phyloP scores from a whole-genome alignment of 2,797 vertebrate species.

The Etheostoma perlongum region DNA sequence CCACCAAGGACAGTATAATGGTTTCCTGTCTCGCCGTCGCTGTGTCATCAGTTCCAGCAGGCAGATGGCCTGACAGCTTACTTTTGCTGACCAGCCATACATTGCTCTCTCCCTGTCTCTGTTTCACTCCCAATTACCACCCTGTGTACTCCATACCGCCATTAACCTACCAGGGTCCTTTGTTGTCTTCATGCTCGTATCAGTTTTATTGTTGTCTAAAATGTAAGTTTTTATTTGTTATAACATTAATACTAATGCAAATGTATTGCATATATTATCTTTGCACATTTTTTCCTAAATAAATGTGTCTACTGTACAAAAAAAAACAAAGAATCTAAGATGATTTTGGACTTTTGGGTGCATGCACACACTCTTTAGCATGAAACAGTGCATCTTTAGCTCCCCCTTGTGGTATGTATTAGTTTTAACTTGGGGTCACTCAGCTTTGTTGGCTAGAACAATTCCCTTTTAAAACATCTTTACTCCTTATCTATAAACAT shows the following conservation, averaged over 20 bases:
- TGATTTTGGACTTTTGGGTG: not conserved
- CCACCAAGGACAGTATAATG: constrained; percentile 76
- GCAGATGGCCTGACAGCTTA: constrained; percentile 65
- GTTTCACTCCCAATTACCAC: constrained; percentile 33
- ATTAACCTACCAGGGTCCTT: constrained; percentile 39
- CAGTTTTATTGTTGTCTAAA: not conserved
- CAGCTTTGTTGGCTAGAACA: not conserved
- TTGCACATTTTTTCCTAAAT: not conserved
- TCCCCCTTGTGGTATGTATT: constrained; percentile 59
- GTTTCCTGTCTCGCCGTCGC: constrained; percentile 65
- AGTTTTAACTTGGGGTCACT: not conserved
- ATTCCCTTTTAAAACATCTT: too few species aligned
- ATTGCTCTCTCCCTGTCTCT: constrained; percentile 24
- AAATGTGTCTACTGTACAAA: not conserved
- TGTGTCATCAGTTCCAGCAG: constrained; percentile 78
- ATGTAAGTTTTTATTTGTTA: not conserved
- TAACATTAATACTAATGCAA: not conserved
- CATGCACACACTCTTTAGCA: not conserved
- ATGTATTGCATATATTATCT: not conserved
- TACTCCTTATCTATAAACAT: not conserved
- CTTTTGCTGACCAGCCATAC: constrained; percentile 68
- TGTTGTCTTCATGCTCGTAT: constrained; percentile 5
- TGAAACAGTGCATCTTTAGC: constrained; percentile 26
- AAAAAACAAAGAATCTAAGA: not conserved
- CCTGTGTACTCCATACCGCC: not conserved